Conservation (phyloP, 2,888 invertebrate genomes). For the Sialis lutaria region DNA sequence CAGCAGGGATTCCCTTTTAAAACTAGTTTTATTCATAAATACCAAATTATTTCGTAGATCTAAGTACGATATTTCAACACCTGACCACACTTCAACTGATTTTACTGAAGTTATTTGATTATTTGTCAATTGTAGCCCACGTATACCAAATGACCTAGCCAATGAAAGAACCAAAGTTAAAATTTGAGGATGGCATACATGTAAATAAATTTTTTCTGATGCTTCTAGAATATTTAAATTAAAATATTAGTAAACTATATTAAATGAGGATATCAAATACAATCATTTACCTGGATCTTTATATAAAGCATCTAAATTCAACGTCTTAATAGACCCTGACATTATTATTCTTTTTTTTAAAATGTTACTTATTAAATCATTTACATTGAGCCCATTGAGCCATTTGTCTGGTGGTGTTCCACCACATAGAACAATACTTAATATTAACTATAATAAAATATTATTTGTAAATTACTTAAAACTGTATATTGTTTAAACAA, state of each 20-base stretch:
- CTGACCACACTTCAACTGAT: constrained; percentile 18
- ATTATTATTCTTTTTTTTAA: constrained; percentile 22
- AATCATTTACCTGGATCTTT: constrained; percentile 22
- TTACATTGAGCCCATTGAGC: constrained; percentile 25
- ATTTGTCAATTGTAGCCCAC: constrained; percentile 17
- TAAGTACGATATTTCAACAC: constrained; percentile 8
- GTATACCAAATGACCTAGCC: constrained; percentile 15
- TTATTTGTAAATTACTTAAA: not conserved
- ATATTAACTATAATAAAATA: constrained; percentile 15
- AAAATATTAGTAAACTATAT: not conserved
- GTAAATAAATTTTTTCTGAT: constrained; percentile 21
- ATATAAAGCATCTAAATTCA: constrained; percentile 27
- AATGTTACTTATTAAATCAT: constrained; percentile 23
- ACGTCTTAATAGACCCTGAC: constrained; percentile 13
- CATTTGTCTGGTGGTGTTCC: not conserved
- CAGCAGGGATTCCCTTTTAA: not conserved
- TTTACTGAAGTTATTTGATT: constrained; percentile 20
- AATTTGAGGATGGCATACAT: constrained; percentile 28
- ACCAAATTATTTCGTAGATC: constrained; percentile 19
- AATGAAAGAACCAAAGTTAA: constrained; percentile 27
- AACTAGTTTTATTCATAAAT: constrained; percentile 8
- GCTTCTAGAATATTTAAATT: constrained; percentile 4
- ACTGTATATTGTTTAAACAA: not conserved
- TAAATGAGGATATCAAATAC: not conserved
- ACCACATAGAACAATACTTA: constrained; percentile 23